Base-by-base conservation (phyloP, 2,888 invertebrate species). In the Gastracanthus pulcherrimus region DNA sequence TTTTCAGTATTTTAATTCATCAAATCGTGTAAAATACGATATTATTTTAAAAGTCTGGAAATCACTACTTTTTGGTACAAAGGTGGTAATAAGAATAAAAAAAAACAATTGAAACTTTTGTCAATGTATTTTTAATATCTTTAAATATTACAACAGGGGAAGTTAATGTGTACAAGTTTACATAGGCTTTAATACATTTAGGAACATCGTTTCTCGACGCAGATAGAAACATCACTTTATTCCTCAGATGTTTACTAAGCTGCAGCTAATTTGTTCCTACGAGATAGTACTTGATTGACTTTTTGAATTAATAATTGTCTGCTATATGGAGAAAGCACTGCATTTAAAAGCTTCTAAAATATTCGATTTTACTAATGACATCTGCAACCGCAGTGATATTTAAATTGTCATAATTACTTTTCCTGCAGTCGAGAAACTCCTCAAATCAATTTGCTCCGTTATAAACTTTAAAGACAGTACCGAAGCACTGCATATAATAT, bases 121-220 rank as follows among this genome's bases (percentile, higher is more conserved):
- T 69, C 36, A 81, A 81, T 75, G 70, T 23, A 45, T 74, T 71
- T 77, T 75, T 78, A 80, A 75, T 72, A 71, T 75, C 36, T 74
- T 70, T 26, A 70, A 80, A 76, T 76, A 48, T 77, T 80, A 81
- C 75, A 80, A 80, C 78, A 76, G 62, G 51, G 51, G 51, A 76
- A 80, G 76, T 76, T 77, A 76, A 69, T 60, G 67, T 77, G 26
- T 75, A 70, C 58, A 71, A 76, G 45, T 72, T 71, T 81, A 81
- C 76, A 72, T 77, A 77, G 38, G 41, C 72, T 81, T 77, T 81
- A 81, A 81, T 77, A 81, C 81, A 77, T 77, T 69, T 69, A 76
- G 71, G 71, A 81, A 76, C 71, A 58, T 64, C 45, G 26, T 67
- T 81, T 76, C 71, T 81, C 81, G 66, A 76, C 60, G 60, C 55